phyloP scores from a whole-genome alignment of 2,888 invertebrate species.

The Apoda limacodes region DNA sequence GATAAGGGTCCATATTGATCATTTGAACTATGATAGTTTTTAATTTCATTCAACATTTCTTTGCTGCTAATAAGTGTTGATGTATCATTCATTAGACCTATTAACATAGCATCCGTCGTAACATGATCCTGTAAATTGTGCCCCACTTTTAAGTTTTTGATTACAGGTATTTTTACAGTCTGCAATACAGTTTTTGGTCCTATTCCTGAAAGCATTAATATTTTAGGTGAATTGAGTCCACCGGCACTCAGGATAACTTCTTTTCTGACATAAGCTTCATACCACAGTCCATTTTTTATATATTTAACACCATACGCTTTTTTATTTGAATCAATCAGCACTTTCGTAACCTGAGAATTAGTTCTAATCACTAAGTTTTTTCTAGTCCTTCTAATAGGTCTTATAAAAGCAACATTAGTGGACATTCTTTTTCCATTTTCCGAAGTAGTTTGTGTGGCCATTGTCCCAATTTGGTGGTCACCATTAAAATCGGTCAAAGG shows the following conservation, averaged over 20 bases:
- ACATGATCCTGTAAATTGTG: conserved; percentile 81
- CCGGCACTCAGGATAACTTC: conserved; percentile 74
- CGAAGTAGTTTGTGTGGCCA: conserved; percentile 72
- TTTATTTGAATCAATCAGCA: conserved; percentile 71
- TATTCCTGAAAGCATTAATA: conserved; percentile 75
- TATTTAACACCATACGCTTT: conserved; percentile 53
- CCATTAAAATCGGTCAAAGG: conserved; percentile 70
- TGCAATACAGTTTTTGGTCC: conserved; percentile 70
- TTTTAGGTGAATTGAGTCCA: conserved; percentile 71
- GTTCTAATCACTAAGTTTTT: conserved; percentile 63
- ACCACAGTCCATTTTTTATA: conserved; percentile 45
- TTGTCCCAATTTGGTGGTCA: conserved; percentile 70
- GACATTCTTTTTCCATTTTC: conserved; percentile 72
- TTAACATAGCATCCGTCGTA: conserved; percentile 68
- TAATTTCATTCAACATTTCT: conserved; percentile 48
- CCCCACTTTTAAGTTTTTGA: conserved; percentile 77
- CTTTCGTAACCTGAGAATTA: conserved; percentile 63
- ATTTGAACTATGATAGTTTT: conserved; percentile 43
- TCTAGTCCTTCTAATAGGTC: conserved; percentile 68
- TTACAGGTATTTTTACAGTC: conserved; percentile 60
- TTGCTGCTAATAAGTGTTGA: conserved; percentile 50
- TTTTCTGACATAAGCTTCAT: conserved; percentile 60
- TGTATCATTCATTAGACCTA: conserved; percentile 63
- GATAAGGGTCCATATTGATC: conserved; percentile 64
- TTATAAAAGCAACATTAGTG: conserved; percentile 74